Percentiles rank a stretch among this genome's conserved stretches.
Evolutionary conservation across 2,113 vertebrate genomes (phyloP).

Genomic region (Ia io): DNA sequence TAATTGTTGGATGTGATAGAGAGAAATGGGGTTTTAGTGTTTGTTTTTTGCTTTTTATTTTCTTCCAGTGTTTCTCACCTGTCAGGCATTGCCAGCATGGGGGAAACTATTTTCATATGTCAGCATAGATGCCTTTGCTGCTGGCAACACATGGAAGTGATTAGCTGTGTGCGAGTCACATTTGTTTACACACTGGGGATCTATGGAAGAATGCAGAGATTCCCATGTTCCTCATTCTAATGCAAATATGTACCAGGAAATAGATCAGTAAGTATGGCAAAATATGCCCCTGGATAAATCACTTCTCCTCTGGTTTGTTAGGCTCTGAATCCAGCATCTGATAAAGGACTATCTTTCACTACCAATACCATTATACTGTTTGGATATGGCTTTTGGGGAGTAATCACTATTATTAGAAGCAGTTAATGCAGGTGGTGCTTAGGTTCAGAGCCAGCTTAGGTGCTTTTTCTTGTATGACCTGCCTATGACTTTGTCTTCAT

Average conservation of each 20-base stretch:
- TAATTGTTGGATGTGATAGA: not conserved
- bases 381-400: not conserved
- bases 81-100: not conserved
- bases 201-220: not conserved
- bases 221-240: not conserved
- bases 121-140: not conserved
- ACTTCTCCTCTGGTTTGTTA: not conserved
- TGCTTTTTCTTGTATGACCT: not conserved
- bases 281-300: not conserved
- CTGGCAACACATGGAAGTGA: not conserved
- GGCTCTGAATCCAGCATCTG: not conserved
- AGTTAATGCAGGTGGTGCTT: not conserved
- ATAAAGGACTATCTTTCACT: not conserved
- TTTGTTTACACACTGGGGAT: not conserved
- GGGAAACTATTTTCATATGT: not conserved
- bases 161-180: not conserved
- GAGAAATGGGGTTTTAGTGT: not conserved
- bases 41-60: slow-evolving; percentile 5
- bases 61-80: not conserved
- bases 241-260: not conserved
- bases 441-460: not conserved
- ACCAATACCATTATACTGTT: not conserved
- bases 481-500: not conserved
- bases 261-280: not conserved
- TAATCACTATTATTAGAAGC: not conserved